Base-by-base conservation (phyloP, 2,888 invertebrate species). In the Hesperia comma region DNA sequence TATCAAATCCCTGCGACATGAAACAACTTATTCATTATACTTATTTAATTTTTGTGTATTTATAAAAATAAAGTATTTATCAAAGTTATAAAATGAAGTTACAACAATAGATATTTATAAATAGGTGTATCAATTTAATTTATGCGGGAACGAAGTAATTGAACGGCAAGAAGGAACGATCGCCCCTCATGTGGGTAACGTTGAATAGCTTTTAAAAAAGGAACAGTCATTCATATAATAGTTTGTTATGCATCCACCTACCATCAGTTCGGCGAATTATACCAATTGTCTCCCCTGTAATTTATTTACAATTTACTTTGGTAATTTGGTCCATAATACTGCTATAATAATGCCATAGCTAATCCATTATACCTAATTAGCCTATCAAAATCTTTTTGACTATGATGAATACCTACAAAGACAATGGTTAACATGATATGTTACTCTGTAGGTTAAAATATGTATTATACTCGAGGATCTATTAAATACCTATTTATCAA, bases 401-500 rank as follows among this genome's bases (percentile, higher is more conserved):
- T 37, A 37, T 37, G 37, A 37, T 12, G 10, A 37, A 37, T 37
- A 37, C 0, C 26, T 26, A 26, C 26, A 26, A 26, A 26, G 26
- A 26, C 2, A 5, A 26, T 4, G 26, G 26, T 5, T 46, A 15
- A 15, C n/a, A 6, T 7, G n/a, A 2, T 8, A 12, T 10, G 17
- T 17, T 46, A 8, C 6, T 17, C 8, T 46, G 3, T 12, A 12
- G 0, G 37, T 37, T 37, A 37, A 10, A n/a, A n/a, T n/a, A n/a
- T n/a, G n/a, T n/a, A n/a, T n/a, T n/a, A 37, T 10, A 37, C 37
- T 10, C 12, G 10, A 37, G 37, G 37, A 37, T 37, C 37, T 0
- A 17, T 2, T 17, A 15, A 17, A 17, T 61, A 26, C 43, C n/a
- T n/a, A n/a, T 6, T 33, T 17, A 77, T 80, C 82, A 84, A 85